Conservation (phyloP, 2,113 vertebrate species). For the Charina bottae region DNA sequence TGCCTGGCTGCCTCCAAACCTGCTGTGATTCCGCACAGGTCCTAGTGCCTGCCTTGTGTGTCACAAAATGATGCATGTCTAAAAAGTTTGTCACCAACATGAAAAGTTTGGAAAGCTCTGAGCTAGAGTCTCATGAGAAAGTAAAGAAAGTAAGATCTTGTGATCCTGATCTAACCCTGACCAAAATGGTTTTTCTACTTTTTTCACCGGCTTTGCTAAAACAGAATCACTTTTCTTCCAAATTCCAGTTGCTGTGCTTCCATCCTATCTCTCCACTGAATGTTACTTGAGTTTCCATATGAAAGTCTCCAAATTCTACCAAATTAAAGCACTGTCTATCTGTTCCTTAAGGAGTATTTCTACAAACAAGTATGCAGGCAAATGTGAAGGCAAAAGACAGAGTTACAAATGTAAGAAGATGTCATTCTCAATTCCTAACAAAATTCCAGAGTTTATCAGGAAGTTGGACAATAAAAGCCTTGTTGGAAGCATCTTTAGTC, state of each 20-base stretch:
- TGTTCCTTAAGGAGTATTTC: conserved; percentile 1
- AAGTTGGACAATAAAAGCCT: neutral
- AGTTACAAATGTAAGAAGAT: neutral
- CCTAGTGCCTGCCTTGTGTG: too few relatives aligned
- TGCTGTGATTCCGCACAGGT: too few relatives aligned
- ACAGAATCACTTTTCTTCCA: neutral
- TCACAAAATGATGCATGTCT: too few relatives aligned
- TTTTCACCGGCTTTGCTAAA: neutral
- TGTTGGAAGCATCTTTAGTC: neutral
- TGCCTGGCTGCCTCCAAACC: too few relatives aligned
- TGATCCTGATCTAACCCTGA: neutral
- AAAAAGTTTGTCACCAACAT: too few relatives aligned
- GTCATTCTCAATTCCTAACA: neutral
- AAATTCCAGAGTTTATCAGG: neutral
- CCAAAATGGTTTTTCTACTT: conserved; percentile 2
- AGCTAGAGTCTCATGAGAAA: too few relatives aligned
- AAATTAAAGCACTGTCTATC: neutral
- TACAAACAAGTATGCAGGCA: neutral
- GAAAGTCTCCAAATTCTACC: neutral
- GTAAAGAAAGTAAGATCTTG: too few relatives aligned
- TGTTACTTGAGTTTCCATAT: neutral
- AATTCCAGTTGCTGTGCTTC: neutral
- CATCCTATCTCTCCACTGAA: neutral
- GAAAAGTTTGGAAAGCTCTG: too few relatives aligned
- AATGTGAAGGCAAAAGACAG: neutral